Conservation (phyloP, 2,113 vertebrate species). For the Cochlearius cochlearius region DNA sequence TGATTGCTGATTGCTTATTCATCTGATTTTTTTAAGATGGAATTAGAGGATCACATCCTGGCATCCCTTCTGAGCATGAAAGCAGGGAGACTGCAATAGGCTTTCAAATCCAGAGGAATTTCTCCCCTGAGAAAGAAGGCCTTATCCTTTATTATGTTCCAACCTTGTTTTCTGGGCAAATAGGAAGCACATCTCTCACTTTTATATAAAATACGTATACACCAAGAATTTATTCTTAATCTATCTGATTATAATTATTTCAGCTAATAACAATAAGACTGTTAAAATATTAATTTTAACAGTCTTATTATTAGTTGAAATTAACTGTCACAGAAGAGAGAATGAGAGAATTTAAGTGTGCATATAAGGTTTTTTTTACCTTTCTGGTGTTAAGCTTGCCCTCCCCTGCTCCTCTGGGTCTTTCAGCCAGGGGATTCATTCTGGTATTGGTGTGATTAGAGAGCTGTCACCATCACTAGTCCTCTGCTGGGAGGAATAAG, state of each 20-base stretch:
- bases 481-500: not conserved
- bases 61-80: not conserved
- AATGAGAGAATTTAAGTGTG: accelerated
- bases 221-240: not conserved
- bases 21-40: not conserved
- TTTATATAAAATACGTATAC: not conserved
- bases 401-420: not conserved
- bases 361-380: not conserved
- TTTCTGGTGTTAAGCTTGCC: accelerated
- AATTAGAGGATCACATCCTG: not conserved
- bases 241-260: not conserved
- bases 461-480: not conserved
- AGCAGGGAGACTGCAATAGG: not conserved
- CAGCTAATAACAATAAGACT: too few relatives aligned
- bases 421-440: not conserved
- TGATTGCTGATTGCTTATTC: slow-evolving; percentile 58
- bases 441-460: not conserved
- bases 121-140: not conserved
- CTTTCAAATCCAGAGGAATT: not conserved
- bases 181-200: not conserved
- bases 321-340: not conserved
- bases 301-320: not conserved
- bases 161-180: not conserved
- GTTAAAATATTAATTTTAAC: too few relatives aligned
- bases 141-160: not conserved